Conservation (phyloP, 2,113 vertebrate species). For the Tricholaema leucomelas region DNA sequence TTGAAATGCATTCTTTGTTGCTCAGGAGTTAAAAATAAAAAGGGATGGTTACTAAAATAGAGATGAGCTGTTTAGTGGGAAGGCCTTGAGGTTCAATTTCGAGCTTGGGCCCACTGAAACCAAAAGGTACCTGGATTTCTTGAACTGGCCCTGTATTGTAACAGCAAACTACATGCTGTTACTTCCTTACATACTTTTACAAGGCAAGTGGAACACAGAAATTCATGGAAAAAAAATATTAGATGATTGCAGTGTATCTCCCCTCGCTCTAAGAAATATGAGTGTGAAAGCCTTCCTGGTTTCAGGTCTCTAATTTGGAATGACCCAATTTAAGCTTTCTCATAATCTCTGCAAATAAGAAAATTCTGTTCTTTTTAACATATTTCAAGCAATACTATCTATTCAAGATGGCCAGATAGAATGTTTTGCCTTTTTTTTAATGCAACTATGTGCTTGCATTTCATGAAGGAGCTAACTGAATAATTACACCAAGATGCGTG, state of each 20-base stretch:
- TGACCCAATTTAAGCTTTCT: neutral
- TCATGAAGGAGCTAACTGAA: neutral
- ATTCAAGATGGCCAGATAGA: neutral
- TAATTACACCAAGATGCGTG: conserved; percentile 6
- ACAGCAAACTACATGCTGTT: neutral
- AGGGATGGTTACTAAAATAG: neutral
- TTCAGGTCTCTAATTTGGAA: neutral
- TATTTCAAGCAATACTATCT: neutral
- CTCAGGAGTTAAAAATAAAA: neutral
- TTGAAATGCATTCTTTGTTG: neutral
- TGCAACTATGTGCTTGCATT: neutral
- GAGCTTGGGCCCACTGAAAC: neutral
- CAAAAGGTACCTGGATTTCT: neutral
- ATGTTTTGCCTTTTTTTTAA: neutral
- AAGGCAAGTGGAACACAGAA: neutral
- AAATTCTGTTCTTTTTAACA: neutral
- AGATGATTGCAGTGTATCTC: neutral
- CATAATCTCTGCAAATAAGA: neutral
- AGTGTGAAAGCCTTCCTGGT: neutral
- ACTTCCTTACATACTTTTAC: neutral
- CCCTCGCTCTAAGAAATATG: neutral
- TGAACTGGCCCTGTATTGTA: neutral
- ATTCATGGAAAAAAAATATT: neutral
- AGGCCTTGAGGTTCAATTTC: neutral
- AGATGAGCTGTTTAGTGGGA: neutral